Evolutionary conservation across 2,888 invertebrate genomes (phyloP).

Genomic region (Tetranychus truncatus): DNA sequence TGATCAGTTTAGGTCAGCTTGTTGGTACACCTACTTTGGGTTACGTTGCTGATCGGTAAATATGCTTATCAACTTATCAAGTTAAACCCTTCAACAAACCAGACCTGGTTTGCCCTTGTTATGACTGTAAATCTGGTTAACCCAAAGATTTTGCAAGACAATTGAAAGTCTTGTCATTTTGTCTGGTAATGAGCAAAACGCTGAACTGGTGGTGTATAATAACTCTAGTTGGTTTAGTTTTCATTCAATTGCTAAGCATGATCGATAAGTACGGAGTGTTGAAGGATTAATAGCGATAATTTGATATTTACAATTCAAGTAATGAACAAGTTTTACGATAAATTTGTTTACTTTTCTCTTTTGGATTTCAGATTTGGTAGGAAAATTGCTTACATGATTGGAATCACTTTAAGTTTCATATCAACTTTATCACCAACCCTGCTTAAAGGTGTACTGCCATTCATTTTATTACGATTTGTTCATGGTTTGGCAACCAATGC

Average conservation of each 20-base stretch:
- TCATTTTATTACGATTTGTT: constrained; percentile 9
- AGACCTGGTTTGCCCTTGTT: too few species aligned
- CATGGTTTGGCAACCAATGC: constrained; percentile 8
- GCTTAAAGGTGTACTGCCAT: not conserved
- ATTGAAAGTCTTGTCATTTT: too few species aligned
- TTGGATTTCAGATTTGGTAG: constrained; percentile 8
- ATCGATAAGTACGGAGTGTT: too few species aligned
- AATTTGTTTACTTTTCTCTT: not conserved
- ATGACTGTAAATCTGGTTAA: too few species aligned
- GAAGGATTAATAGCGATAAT: too few species aligned
- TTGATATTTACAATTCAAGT: too few species aligned
- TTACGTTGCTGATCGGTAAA: constrained; percentile 24
- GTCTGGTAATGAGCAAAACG: too few species aligned
- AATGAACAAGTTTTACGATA: not conserved
- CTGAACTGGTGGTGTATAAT: too few species aligned
- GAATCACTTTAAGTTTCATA: constrained; percentile 1
- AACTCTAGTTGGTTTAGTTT: too few species aligned
- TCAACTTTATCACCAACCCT: constrained; percentile 12
- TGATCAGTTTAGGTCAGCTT: constrained; percentile 23
- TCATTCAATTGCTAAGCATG: too few species aligned
- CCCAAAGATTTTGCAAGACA: too few species aligned
- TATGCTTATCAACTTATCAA: not conserved
- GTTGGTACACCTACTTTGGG: constrained; percentile 25
- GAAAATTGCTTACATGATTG: constrained; percentile 1
- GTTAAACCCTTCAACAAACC: not conserved